Conservation (phyloP, 2,113 vertebrate species). For the Sander vitreus region DNA sequence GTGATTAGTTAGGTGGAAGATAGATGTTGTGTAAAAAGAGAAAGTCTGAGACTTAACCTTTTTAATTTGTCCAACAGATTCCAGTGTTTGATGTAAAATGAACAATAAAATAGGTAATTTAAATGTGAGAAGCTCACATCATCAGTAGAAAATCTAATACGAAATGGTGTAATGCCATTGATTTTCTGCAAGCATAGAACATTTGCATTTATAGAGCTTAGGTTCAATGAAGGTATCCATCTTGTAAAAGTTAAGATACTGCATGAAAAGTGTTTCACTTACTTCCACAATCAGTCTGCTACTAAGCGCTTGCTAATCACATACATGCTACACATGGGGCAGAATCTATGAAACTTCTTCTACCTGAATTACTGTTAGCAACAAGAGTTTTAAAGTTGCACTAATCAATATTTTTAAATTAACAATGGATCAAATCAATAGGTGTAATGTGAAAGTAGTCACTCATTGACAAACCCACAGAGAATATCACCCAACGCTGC, state of each 20-base stretch:
- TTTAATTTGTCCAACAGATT: background rate
- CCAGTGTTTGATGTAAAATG: conserved; percentile 3
- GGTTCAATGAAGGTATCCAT: background rate
- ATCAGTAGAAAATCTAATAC: background rate
- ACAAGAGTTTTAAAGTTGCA: background rate
- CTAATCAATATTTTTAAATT: background rate
- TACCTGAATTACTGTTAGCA: background rate
- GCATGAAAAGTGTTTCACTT: conserved; percentile 2
- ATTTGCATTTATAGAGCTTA: conserved; percentile 9
- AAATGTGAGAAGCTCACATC: background rate
- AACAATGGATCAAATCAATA: background rate
- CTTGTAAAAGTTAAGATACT: background rate
- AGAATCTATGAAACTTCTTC: background rate
- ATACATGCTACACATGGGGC: background rate
- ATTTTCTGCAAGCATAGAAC: background rate
- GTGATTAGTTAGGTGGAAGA: conserved; percentile 60
- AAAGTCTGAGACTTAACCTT: conserved; percentile 3
- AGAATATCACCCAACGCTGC: background rate
- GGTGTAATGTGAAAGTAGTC: background rate
- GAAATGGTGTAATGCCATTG: background rate
- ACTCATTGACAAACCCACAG: background rate
- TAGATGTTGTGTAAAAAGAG: conserved; percentile 36
- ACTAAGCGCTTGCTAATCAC: background rate
- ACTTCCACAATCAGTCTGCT: background rate
- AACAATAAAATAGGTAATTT: background rate